Percentiles rank a stretch among this genome's conserved stretches.
Evolutionary conservation across 1,140 invertebrate genomes (phyloP).

Genomic region (Odontomachus brunneus): DNA sequence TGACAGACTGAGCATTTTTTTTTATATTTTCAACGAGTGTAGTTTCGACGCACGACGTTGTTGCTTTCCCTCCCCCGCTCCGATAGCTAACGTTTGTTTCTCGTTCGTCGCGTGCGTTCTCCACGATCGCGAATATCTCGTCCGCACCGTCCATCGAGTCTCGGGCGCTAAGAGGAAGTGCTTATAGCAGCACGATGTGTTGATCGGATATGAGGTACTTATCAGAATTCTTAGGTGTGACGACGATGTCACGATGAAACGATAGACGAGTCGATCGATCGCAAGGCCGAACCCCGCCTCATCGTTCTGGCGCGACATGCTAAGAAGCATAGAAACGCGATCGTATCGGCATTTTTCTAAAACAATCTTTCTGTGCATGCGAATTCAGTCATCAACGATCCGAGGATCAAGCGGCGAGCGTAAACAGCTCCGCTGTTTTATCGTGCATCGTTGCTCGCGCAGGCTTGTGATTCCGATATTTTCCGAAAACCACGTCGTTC

Average conservation of each 20-base stretch:
- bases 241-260: not conserved
- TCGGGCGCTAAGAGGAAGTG: not conserved
- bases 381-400: no score
- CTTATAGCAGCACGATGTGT: not conserved
- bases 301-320: no score
- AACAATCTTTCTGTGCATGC: no score
- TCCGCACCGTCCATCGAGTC: slow-evolving; percentile 5
- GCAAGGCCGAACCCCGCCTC: no score
- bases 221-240: not conserved
- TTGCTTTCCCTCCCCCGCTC: not conserved
- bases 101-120: slow-evolving; percentile 5
- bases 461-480: not conserved
- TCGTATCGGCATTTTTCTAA: no score
- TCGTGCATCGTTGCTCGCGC: slow-evolving; percentile 11
- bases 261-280: no score
- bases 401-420: no score
- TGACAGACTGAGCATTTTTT: slow-evolving; percentile 11
- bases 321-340: no score
- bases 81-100: slow-evolving; percentile 12
- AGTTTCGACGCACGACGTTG: not conserved
- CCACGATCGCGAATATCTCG: not conserved
- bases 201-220: slow-evolving; percentile 7
- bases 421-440: not conserved
- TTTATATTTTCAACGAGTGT: slow-evolving; percentile 1
- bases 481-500: not conserved